phyloP scores from a whole-genome alignment of 2,113 vertebrate genomes.

The Seriola quinqueradiata region DNA sequence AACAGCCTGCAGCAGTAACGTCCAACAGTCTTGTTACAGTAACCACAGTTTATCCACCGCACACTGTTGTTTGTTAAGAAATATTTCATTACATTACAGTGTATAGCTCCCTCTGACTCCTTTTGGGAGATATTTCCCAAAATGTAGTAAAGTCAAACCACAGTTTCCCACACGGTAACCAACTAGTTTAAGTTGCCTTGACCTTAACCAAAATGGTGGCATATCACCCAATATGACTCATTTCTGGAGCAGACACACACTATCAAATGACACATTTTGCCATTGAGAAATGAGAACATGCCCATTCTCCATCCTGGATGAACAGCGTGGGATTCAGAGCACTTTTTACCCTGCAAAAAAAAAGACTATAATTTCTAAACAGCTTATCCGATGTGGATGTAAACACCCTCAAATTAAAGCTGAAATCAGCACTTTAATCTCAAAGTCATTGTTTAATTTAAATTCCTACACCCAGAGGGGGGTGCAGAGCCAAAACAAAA shows the following conservation, averaged over 20 bases:
- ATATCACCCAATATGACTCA: neutral
- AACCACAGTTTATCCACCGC: neutral
- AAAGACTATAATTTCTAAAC: neutral
- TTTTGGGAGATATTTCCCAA: no score
- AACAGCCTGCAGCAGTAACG: neutral
- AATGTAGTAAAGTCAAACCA: no score
- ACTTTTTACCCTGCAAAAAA: neutral
- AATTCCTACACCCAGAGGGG: neutral
- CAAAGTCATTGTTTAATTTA: neutral
- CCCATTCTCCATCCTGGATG: neutral
- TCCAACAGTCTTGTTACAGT: neutral
- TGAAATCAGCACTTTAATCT: slow-evolving; percentile 24
- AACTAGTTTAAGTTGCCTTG: neutral
- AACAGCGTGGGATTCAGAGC: neutral
- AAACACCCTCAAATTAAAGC: slow-evolving; percentile 3
- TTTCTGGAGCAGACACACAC: neutral
- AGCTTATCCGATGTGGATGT: neutral
- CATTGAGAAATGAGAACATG: neutral
- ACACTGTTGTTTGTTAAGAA: neutral
- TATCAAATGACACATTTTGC: neutral
- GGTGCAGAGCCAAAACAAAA: slow-evolving; percentile 7
- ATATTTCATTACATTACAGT: neutral
- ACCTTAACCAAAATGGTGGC: neutral
- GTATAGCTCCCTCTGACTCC: neutral
- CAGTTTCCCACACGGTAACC: neutral